phyloP scores from a whole-genome alignment of 2,888 invertebrate genomes.

The Drosophila limbata region DNA sequence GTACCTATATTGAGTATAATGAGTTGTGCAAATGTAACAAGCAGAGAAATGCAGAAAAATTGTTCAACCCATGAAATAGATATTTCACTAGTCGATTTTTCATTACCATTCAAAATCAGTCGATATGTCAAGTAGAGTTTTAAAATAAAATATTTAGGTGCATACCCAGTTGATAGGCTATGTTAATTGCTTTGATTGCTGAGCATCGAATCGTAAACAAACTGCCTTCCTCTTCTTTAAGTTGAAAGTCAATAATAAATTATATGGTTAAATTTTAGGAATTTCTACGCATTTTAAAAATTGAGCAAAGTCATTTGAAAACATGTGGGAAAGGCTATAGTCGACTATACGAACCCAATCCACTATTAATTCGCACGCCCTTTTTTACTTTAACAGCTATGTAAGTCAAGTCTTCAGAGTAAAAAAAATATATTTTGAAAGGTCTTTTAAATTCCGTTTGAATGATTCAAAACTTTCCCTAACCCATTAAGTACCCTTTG shows the following conservation, averaged over 20 bases:
- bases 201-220: background rate
- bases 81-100: background rate
- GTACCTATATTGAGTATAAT: slow-evolving; percentile 15
- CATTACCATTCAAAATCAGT: too few species aligned
- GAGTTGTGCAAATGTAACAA: slow-evolving; percentile 18
- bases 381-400: too few species aligned
- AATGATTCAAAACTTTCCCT: too few species aligned
- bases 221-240: background rate
- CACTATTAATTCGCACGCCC: too few species aligned
- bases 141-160: background rate
- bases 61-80: background rate
- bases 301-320: too few species aligned
- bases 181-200: background rate
- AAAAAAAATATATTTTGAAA: too few species aligned
- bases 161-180: background rate
- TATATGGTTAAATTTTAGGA: background rate
- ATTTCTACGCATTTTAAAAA: too few species aligned
- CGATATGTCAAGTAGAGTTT: background rate
- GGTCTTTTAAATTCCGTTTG: too few species aligned
- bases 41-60: background rate
- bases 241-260: background rate
- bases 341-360: too few species aligned
- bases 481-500: too few species aligned
- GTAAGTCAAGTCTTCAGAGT: too few species aligned
- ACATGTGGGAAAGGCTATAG: too few species aligned